phyloP scores from a whole-genome alignment of 2,797 vertebrate genomes.

The Megalops cyprinoides region DNA sequence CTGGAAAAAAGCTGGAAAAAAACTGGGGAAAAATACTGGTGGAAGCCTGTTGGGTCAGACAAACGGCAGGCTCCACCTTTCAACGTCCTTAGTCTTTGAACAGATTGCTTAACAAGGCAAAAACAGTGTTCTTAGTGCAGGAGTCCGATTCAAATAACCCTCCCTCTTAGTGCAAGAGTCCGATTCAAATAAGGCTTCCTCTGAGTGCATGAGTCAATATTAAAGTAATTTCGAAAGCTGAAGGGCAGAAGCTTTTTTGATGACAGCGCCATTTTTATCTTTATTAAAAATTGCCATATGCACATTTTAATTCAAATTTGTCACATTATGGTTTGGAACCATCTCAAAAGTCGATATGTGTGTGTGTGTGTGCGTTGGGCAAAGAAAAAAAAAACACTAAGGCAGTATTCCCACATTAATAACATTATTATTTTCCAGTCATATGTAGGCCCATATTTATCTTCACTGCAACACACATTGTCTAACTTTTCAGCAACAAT shows the following conservation, averaged over 20 bases:
- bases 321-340: slow-evolving; percentile 49
- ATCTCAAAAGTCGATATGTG: background rate
- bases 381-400: background rate
- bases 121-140: background rate
- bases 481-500: background rate
- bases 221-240: too few relatives aligned
- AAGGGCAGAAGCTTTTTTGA: too few relatives aligned
- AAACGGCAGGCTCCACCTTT: slow-evolving; percentile 37
- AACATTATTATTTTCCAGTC: slow-evolving; percentile 10
- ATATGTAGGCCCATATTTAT: background rate
- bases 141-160: too few relatives aligned
- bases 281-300: background rate
- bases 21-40: background rate
- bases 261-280: background rate
- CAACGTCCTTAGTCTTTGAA: slow-evolving; percentile 22
- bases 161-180: too few relatives aligned
- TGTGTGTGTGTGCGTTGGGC: too few relatives aligned
- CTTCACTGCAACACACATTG: background rate
- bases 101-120: background rate
- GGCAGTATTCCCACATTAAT: slow-evolving; percentile 57
- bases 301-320: background rate
- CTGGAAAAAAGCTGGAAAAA: background rate
- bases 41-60: background rate
- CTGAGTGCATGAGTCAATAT: too few relatives aligned
- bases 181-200: too few relatives aligned